Evolutionary conservation across 2,113 vertebrate genomes (phyloP), one percentile per base, ranked within the genome.

Genomic region (Myotis yumanensis): DNA sequence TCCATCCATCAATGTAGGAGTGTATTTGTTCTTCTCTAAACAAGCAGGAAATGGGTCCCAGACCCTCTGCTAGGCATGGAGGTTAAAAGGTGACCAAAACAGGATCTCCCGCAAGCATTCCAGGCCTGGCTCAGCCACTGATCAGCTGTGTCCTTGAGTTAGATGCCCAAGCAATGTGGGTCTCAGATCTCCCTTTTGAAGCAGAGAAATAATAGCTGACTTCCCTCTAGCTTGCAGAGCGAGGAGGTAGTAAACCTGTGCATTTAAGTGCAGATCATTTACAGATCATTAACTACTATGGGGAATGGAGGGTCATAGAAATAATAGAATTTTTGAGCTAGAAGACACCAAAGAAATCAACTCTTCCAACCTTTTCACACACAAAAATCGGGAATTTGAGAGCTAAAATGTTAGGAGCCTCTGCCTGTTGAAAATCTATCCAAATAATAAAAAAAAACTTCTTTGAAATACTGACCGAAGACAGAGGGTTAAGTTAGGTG

Each of bases 261-360:
- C 90, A 79, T 79, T 82, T 96, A 82, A 96, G 89, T 94, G 57
- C n/a, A n/a, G n/a, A n/a, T n/a, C n/a, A n/a, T 96, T 96, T 96
- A 95, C 94, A 95, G 95, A 95, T 92, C 94, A 96, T 96, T 97
- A 97, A 95, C 95, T 94, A 43, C 94, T 64, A 35, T 83, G 43
- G 92, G 83, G 96, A 96, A 93, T 64, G 59, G 87, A 96, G 96
- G 85, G 92, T 88, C 85, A 94, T 57, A 93, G 62, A 80, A 96
- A 96, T 94, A 94, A 94, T 93, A 87, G 76, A 83, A 95, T 96
- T 95, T 97, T 88, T 96, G 62, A 96, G 89, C 85, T 92, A 89
- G 86, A 95, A 95, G 89, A 91, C 93, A 79, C 93, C 80, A 95
- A 92, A 89, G 92, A 96, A 90, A 95, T 95, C 94, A 89, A 86